Base-by-base conservation (phyloP, 2,888 invertebrate species). In the Lumbricus terrestris region DNA sequence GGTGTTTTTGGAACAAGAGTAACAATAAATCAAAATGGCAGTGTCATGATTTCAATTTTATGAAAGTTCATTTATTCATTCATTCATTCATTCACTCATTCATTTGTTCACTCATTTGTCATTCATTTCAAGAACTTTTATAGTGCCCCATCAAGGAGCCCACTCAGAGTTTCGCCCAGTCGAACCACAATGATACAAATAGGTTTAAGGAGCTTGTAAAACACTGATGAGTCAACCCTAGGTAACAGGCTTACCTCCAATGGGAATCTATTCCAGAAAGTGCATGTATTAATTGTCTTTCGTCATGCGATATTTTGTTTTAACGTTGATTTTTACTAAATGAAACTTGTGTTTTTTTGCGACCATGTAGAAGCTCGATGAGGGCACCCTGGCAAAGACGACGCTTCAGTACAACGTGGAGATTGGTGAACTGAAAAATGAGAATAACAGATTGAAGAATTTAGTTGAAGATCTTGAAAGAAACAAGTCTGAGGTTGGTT, bases 381-480 rank as follows among this genome's bases (percentile, higher is more conserved):
- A 85, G 35, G 85, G n/a, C 23, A 37, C 85, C 35, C 23, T 85
- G 85, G 85, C 35, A 8, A 37, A 85, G 11, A 85, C 34, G 35
- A 85, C 35, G 34, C 85, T 85, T 35, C 85, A 37, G 20, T 85
- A 85, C 16, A 35, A 34, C 11, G 85, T 85, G 34, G 85, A 85
- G 35, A 34, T 85, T 37, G 85, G 85, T 37, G 85, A 85, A 85
- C 34, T 85, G 35, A 85, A 85, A 23, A 85, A 85, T 34, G 85
- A 85, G 35, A 85, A 85, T 37, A 85, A 85, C 35, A 34, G 85
- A 33, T 23, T 85, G 85, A 85, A 35, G 37, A 85, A 37, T 85
- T 37, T 34, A 35, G 37, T 85, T 35, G 85, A 35, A 2, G 35
- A 85, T 85, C 37, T 85, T 13, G 85, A 85, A 35, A 37, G 35